These are phyloP conservation scores for Kryphioiulus occultus DNA, from an alignment of 2,888 invertebrate species.

Conservation along the genomic window DNA sequence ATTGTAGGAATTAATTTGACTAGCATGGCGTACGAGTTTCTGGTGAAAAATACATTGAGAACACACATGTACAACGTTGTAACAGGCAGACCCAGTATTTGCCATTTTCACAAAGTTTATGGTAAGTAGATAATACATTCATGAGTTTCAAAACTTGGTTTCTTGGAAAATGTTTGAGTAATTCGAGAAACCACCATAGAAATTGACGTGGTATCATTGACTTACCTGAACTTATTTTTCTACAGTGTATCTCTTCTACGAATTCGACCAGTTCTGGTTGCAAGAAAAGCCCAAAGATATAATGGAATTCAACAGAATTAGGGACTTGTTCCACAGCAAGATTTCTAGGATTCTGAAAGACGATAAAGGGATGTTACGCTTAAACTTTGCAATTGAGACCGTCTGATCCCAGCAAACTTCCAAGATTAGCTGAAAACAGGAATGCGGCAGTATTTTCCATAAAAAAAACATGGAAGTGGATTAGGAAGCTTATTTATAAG, in stretches of 20 bases:
- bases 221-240: not conserved
- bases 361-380: slow-evolving; percentile 76
- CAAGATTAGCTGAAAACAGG: not conserved
- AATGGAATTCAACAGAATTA: slow-evolving; percentile 93
- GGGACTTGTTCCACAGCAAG: slow-evolving; percentile 81
- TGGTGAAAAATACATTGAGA: slow-evolving; percentile 82
- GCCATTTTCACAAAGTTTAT: slow-evolving; percentile 89
- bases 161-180: too few relatives aligned
- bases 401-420: not conserved
- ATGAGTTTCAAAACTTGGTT: not conserved
- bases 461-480: not conserved
- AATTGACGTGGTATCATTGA: too few relatives aligned
- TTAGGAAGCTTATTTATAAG: not conserved
- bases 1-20: slow-evolving; percentile 90
- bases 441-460: not conserved
- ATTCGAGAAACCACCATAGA: too few relatives aligned
- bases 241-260: slow-evolving; percentile 81
- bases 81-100: slow-evolving; percentile 59
- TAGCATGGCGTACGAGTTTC: slow-evolving; percentile 82
- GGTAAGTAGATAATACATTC: slow-evolving; percentile 65
- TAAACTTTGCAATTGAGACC: slow-evolving; percentile 76
- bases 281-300: slow-evolving; percentile 89
- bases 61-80: slow-evolving; percentile 89
- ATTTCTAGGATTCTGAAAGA: slow-evolving; percentile 74
- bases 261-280: slow-evolving; percentile 95